Percentiles rank a stretch among this genome's conserved stretches.
These are phyloP conservation scores for Hylaeus anthracinus DNA, from an alignment of 1,140 invertebrate species.

Conservation along the genomic window DNA sequence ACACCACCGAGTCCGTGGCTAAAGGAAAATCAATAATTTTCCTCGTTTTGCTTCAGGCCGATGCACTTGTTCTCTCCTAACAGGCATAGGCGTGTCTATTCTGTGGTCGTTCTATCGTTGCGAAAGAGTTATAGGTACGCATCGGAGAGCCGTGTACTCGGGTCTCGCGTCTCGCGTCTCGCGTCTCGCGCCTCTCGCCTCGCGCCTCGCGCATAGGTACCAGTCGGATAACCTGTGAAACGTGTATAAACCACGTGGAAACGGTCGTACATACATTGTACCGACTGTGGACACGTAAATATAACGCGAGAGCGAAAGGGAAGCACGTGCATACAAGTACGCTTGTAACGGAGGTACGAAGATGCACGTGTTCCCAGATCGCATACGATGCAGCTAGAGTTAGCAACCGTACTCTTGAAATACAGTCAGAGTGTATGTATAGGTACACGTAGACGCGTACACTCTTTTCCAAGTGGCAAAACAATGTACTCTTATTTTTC, in stretches of 20 bases:
- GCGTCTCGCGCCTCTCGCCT: no score
- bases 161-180: no score
- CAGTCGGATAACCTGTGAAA: background rate
- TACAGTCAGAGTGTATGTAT: no score
- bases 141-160: background rate
- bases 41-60: conserved; percentile 60
- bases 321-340: conserved; percentile 24
- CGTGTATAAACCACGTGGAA: conserved; percentile 19
- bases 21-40: conserved; percentile 74
- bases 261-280: conserved; percentile 17
- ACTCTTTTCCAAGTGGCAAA: no score
- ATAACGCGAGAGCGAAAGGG: conserved; percentile 18
- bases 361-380: background rate
- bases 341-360: conserved; percentile 25
- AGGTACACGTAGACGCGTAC: no score
- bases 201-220: background rate
- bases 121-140: background rate
- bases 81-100: conserved; percentile 7
- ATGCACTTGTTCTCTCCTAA: conserved; percentile 61
- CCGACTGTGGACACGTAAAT: conserved; percentile 25
- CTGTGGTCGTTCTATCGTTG: background rate
- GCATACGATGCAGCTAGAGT: background rate
- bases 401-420: no score
- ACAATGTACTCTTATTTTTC: no score
- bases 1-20: conserved; percentile 48